Conservation (phyloP, 2,888 invertebrate genomes). For the Arctia plantaginis region DNA sequence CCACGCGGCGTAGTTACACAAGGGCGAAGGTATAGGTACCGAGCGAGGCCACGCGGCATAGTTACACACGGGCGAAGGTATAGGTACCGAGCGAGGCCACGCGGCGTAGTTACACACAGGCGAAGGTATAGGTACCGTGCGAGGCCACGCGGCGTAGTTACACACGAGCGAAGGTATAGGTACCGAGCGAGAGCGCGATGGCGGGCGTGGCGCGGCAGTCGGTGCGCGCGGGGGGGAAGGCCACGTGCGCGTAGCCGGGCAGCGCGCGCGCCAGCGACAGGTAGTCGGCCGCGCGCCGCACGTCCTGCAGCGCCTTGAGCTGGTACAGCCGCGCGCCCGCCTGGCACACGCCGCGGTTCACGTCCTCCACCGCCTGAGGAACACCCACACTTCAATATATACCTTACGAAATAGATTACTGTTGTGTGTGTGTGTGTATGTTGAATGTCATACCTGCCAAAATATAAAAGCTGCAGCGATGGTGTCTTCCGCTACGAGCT, state of each 20-base stretch:
- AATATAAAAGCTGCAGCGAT: conserved; percentile 94
- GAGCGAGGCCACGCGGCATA: too few species aligned
- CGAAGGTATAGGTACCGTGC: too few species aligned
- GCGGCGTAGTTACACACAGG: too few species aligned
- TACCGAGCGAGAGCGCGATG: conserved; percentile 91
- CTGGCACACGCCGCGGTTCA: conserved; percentile 96
- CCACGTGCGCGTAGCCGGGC: conserved; percentile 97
- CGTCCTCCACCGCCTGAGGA: conserved; percentile 94
- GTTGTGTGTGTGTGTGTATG: too few species aligned
- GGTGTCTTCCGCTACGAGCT: conserved; percentile 88
- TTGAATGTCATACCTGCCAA: conserved; percentile 91
- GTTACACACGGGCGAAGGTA: too few species aligned
- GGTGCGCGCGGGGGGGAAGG: conserved; percentile 97
- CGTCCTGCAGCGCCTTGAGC: conserved; percentile 96
- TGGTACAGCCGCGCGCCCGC: conserved; percentile 97
- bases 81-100: too few species aligned
- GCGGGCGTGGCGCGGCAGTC: conserved; percentile 88
- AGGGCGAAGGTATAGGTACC: too few species aligned
- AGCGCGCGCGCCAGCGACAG: conserved; percentile 93
- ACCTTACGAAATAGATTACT: too few species aligned
- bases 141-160: too few species aligned
- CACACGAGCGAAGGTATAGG: conserved; percentile 42
- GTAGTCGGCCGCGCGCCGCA: conserved; percentile 93
- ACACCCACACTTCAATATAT: too few species aligned
- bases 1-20: too few species aligned